phyloP scores from a whole-genome alignment of 2,113 vertebrate genomes.

The Speoplatyrhinus poulsoni region DNA sequence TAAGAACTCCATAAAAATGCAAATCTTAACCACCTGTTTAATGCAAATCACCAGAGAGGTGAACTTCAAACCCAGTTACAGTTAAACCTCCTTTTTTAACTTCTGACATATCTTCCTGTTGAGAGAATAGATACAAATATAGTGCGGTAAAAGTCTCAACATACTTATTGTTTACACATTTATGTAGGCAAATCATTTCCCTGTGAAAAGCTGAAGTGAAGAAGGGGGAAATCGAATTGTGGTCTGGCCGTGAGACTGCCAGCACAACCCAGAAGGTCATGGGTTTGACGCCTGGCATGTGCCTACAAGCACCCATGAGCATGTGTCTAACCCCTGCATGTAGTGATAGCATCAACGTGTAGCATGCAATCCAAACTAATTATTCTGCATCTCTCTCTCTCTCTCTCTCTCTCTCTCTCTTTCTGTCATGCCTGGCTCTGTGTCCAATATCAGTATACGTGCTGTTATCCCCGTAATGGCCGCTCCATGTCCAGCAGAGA shows the following conservation, averaged over 20 bases:
- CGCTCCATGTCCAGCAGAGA: constrained; percentile 30
- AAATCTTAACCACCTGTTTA: constrained; percentile 65
- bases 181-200: neutral
- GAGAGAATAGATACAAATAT: neutral
- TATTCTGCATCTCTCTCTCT: neutral
- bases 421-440: constrained; percentile 12
- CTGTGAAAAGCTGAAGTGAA: too few species aligned
- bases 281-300: too few species aligned
- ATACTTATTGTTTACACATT: neutral
- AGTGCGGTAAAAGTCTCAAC: neutral
- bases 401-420: neutral
- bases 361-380: too few species aligned
- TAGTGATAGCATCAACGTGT: too few species aligned
- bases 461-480: neutral
- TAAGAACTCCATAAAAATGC: constrained; percentile 73
- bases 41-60: constrained; percentile 57
- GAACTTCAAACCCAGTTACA: constrained; percentile 40
- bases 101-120: neutral
- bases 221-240: too few species aligned
- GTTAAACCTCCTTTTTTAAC: constrained; percentile 23
- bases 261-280: too few species aligned
- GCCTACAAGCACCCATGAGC: too few species aligned
- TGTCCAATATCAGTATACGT: constrained; percentile 1
- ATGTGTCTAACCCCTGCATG: too few species aligned
- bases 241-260: too few species aligned